Percentiles rank a stretch among this genome's conserved stretches.
These are phyloP conservation scores for Serranus cabrilla DNA, from an alignment of 2,797 vertebrate species.

Conservation along the genomic window DNA sequence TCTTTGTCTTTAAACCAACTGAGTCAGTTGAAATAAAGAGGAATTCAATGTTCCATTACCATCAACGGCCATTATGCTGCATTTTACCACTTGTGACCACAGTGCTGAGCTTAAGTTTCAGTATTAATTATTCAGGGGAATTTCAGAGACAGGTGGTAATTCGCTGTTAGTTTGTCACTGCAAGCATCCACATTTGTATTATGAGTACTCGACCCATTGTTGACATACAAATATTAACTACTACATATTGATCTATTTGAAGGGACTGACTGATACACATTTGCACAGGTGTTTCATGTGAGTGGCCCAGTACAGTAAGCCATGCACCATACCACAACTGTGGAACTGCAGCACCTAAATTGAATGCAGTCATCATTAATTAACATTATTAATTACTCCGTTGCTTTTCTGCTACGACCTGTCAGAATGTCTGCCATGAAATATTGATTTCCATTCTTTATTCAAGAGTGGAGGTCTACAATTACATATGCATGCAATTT, in stretches of 20 bases:
- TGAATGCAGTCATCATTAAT: constrained; percentile 36
- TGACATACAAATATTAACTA: constrained; percentile 3
- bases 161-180: not conserved
- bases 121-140: not conserved
- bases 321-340: not conserved
- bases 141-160: not conserved
- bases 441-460: constrained; percentile 28
- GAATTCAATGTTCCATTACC: constrained; percentile 20
- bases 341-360: not conserved
- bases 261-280: not conserved
- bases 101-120: not conserved
- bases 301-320: not conserved
- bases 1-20: constrained; percentile 6
- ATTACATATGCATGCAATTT: not conserved
- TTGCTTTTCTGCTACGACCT: constrained; percentile 18
- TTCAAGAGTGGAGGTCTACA: constrained; percentile 13
- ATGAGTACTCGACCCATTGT: not conserved
- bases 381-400: constrained; percentile 38
- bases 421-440: constrained; percentile 21
- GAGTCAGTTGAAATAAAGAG: constrained; percentile 18
- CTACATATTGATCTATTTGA: not conserved
- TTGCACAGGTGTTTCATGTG: not conserved
- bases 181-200: not conserved
- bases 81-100: constrained; percentile 7
- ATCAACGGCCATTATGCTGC: not conserved